These are phyloP conservation scores for Gortyna flavago DNA, from an alignment of 2,888 invertebrate species.

Conservation along the genomic window DNA sequence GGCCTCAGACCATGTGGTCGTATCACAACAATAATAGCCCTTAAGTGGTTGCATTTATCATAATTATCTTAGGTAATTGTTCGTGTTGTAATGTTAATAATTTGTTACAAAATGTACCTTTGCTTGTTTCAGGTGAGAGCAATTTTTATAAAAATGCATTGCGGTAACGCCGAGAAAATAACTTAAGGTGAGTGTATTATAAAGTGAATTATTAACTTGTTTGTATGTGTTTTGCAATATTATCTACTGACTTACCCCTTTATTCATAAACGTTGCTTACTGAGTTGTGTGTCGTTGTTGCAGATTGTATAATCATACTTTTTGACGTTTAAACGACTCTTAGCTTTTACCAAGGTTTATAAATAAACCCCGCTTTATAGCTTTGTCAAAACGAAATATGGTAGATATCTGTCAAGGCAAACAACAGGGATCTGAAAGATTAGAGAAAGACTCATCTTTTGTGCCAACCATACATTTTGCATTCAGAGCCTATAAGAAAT, in stretches of 20 bases:
- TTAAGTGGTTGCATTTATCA: conserved; percentile 60
- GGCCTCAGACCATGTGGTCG: conserved; percentile 36
- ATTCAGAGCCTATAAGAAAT: conserved; percentile 23
- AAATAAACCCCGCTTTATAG: no score
- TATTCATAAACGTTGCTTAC: no score
- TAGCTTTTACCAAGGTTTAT: no score
- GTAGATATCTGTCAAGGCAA: not conserved
- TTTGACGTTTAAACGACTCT: no score
- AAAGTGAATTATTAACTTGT: not conserved
- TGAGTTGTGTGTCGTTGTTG: no score
- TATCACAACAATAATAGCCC: conserved; percentile 56
- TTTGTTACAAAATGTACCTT: conserved; percentile 59
- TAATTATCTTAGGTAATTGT: conserved; percentile 64
- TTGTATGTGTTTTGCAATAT: conserved; percentile 3
- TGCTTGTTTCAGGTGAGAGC: conserved; percentile 86
- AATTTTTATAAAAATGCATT: conserved; percentile 81
- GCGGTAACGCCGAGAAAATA: conserved; percentile 79
- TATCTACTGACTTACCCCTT: not conserved
- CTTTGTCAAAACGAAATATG: not conserved
- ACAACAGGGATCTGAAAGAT: not conserved
- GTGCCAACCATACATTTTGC: not conserved
- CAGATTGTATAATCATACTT: no score
- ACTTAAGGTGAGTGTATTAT: conserved; percentile 78
- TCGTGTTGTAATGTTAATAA: conserved; percentile 62
- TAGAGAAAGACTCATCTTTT: not conserved